phyloP scores from a whole-genome alignment of 2,113 vertebrate species.

The Plecotus auritus region DNA sequence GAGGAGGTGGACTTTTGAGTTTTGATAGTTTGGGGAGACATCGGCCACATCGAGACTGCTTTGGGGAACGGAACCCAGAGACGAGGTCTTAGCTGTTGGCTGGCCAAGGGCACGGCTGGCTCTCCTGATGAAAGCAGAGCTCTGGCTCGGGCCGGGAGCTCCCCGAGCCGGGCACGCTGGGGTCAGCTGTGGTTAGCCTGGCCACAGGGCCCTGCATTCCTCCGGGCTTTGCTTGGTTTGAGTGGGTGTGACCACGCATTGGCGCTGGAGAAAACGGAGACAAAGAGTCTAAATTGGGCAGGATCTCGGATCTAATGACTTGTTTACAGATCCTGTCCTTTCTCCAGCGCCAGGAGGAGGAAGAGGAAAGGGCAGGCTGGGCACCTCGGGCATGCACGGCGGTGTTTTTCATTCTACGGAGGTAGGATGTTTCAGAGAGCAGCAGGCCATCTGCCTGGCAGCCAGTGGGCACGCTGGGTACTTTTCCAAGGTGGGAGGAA shows the following conservation, averaged over 20 bases:
- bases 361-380: neutral
- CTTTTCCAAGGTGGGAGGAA: conserved; percentile 69
- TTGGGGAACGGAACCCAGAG: conserved; percentile 35
- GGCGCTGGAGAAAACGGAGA: conserved; percentile 70
- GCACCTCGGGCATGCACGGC: neutral
- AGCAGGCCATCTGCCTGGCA: conserved; percentile 34
- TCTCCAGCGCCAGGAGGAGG: conserved; percentile 52
- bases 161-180: neutral
- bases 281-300: conserved; percentile 72
- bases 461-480: conserved; percentile 17
- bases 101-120: rapidly evolving
- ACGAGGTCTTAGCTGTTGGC: neutral
- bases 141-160: no score
- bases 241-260: conserved; percentile 69
- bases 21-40: conserved; percentile 2
- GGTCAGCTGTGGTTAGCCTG: conserved; percentile 68
- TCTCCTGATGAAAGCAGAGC: neutral
- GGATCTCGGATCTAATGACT: conserved; percentile 69
- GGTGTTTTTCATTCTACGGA: conserved; percentile 59
- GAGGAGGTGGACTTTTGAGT: conserved; percentile 42
- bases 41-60: neutral
- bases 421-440: neutral
- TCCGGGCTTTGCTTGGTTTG: conserved; percentile 70
- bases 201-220: conserved; percentile 61
- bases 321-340: conserved; percentile 68